Evolutionary conservation across 2,888 invertebrate species (phyloP), one percentile per base, ranked within the genome.

Genomic region (Cynaeus angustus): DNA sequence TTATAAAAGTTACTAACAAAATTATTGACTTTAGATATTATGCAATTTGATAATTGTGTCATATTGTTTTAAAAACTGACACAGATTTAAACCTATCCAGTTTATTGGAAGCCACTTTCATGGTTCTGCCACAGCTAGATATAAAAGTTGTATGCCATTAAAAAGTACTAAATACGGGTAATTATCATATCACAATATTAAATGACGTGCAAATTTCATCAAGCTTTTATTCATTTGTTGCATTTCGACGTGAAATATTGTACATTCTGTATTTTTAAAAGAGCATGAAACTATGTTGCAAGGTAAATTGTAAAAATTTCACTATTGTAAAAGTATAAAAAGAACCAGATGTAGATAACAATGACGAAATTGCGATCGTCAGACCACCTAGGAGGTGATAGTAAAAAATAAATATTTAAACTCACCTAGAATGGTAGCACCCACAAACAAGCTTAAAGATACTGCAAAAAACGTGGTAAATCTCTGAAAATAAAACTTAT

Each of bases 351-450:
- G 53, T 53, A 53, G 53, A 53, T 53, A 53, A 53, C 14, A 53
- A 53, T 53, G 53, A 37, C 53, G 53, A 53, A 53, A 53, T 30
- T 53, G 30, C 28, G 28, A 50, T 28, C 12, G 10, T 6, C 37
- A 37, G 53, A 53, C 53, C 53, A 53, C 53, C 53, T 37, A 28
- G 50, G 26, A 26, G 50, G 53, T 53, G 53, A 53, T 33, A 10
- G 37, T 14, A 59, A 14, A 59, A 45, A 21, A 37, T 59, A 59
- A 26, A 12, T n/a, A 10, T 9, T n/a, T 33, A 30, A 41, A 76
- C 94, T 92, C 87, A 97, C 97, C 93, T 88, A 96, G 88, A 83
- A 97, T 96, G 80, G 95, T 94, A 81, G 95, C 94, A 84, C 98
- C 98, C 79, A 96, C 95, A 85, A 96, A 94, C 74, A 97, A 90